Evolutionary conservation across 2,797 vertebrate species (phyloP), one percentile per base, ranked within the genome.

Genomic region (Oryzias sinensis): DNA sequence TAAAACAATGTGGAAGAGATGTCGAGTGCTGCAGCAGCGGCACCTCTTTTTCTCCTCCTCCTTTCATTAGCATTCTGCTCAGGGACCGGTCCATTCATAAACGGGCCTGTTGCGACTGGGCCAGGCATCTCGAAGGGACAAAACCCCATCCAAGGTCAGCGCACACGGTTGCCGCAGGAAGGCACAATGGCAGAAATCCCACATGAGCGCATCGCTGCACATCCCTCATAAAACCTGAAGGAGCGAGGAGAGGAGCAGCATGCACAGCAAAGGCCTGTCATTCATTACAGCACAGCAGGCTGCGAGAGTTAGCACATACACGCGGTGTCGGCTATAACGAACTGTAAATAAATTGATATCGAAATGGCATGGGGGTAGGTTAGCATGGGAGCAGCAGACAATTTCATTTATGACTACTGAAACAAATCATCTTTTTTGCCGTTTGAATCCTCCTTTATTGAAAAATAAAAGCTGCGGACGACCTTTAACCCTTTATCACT

Each of bases 21-120:
- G 63, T 72, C 5, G 43, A 77, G 62, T 76, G 56, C 72, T 86
- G 81, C 79, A 72, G 71, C 80, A 70, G 75, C 57, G 43, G 48
- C 45, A 72, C 44, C 64, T 43, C 60, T 56, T 65, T 46, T 48
- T 42, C 37, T 49, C 54, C 6, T 20, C 27, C 54, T 53, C 5
- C 55, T 61, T 65, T 84, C 65, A 76, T 88, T 76, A 73, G 60
- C 62, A 86, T 83, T 73, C 86, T 0, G 69, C 76, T 79, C 83
- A 80, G 78, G 71, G 53, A 63, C 52, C 59, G 24, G 62, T 53
- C 82, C 87, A 87, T 87, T 88, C 85, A 88, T 88, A 84, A 87
- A 82, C 80, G 62, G 55, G 70, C 59, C 68, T 53, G 62, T 50
- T 22, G 51, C 76, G 65, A 70, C 65, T 70, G 73, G 82, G 77